Evolutionary conservation across 2,888 invertebrate genomes (phyloP).

Genomic region (Zele albiditarsus): DNA sequence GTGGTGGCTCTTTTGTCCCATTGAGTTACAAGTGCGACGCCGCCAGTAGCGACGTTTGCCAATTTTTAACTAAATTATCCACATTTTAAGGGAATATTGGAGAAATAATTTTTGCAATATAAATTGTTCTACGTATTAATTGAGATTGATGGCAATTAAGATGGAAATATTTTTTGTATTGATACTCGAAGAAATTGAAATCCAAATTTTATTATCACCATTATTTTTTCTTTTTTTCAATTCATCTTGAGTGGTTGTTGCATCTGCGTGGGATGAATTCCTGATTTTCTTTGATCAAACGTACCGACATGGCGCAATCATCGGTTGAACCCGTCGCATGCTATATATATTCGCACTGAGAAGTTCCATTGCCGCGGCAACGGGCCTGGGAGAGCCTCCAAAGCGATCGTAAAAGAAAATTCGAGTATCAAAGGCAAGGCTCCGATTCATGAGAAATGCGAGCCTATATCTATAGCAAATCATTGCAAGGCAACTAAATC

Average conservation of each 20-base stretch:
- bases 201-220: too few species aligned
- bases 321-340: constrained; percentile 34
- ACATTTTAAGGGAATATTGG: too few species aligned
- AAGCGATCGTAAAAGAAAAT: constrained; percentile 49
- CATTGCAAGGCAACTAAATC: background rate
- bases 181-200: too few species aligned
- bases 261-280: background rate
- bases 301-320: constrained; percentile 27
- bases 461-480: constrained; percentile 21
- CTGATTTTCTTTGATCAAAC: constrained; percentile 43
- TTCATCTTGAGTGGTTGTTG: background rate
- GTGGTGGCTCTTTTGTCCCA: constrained; percentile 4
- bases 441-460: constrained; percentile 43
- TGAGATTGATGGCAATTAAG: too few species aligned
- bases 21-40: background rate
- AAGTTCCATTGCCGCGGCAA: constrained; percentile 33
- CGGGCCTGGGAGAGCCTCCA: constrained; percentile 26
- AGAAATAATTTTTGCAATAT: too few species aligned
- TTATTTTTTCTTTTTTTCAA: background rate
- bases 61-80: too few species aligned
- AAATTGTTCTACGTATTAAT: too few species aligned
- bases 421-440: constrained; percentile 17
- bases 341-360: constrained; percentile 51
- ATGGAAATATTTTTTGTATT: too few species aligned
- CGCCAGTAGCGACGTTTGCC: too few species aligned